A percentile compares a stretch with the other conserved stretches of the same genome.
phyloP scores from a whole-genome alignment of 2,113 vertebrate genomes.

The pig (Sus scrofa) region T2T-Sscrofa CM000816.6:2966501-2967000 shows the following conservation, averaged over 20 bases:
- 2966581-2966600: not conserved
- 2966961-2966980: no score
- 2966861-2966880: not conserved
- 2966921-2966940: no score
- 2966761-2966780: not conserved
- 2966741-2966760: not conserved
- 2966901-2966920: no score
- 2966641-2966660: not conserved
- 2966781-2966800: not conserved
- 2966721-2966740: not conserved
- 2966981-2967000: no score
- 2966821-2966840: not conserved
- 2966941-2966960: no score
- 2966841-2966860: not conserved
- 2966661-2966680: not conserved
- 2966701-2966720: not conserved
- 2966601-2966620: not conserved
- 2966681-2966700: not conserved
- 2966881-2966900: no score
- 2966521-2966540: not conserved
- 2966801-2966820: not conserved
- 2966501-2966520: no score
- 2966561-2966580: fast-evolving
- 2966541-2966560: no score
- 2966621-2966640: no score